Evolutionary conservation across 2,888 invertebrate genomes (phyloP).

Genomic region (Drosophila robusta): DNA sequence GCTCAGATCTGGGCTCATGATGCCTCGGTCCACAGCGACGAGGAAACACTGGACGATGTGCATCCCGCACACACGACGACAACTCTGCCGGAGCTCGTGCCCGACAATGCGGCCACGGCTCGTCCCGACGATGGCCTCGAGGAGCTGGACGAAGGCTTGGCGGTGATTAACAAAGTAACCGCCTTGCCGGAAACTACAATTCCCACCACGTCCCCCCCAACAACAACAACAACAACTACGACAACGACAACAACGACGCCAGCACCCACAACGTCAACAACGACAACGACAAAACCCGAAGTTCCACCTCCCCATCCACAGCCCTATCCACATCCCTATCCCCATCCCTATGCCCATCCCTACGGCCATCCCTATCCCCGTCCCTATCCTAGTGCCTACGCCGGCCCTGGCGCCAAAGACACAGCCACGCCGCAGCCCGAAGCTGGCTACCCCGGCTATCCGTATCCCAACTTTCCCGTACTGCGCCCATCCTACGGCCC

Average conservation of each 20-base stretch:
- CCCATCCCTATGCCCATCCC: conserved; percentile 14
- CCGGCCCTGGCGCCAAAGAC: conserved; percentile 1
- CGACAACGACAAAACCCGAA: conserved; percentile 9
- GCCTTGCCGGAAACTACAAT: conserved; percentile 48
- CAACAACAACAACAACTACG: conserved; percentile 34
- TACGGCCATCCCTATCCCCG: conserved; percentile 4
- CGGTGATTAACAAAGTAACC: conserved; percentile 1
- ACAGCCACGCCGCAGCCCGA: conserved; percentile 1
- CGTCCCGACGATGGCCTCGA: conserved; percentile 27
- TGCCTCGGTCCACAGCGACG: conserved; percentile 23
- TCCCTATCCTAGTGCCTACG: conserved; percentile 4
- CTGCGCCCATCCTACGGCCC: conserved; percentile 38
- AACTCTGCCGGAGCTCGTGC: conserved; percentile 17
- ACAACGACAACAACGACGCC: conserved; percentile 20
- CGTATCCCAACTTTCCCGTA: conserved; percentile 14
- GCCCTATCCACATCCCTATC: conserved; percentile 8
- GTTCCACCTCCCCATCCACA: conserved; percentile 4
- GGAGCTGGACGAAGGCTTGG: conserved; percentile 31
- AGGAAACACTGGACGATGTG: conserved; percentile 37
- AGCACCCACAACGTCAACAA: conserved; percentile 7
- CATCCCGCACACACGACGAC: conserved; percentile 27
- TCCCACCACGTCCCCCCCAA: conserved; percentile 13
- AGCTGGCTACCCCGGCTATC: conserved; percentile 14
- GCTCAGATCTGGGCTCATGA: conserved; percentile 23
- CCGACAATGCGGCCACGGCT: conserved; percentile 22